A percentile compares a stretch with the other conserved stretches of the same genome.
phyloP scores from a whole-genome alignment of 1,140 invertebrate species.

The Leguminivora glycinivorella region DNA sequence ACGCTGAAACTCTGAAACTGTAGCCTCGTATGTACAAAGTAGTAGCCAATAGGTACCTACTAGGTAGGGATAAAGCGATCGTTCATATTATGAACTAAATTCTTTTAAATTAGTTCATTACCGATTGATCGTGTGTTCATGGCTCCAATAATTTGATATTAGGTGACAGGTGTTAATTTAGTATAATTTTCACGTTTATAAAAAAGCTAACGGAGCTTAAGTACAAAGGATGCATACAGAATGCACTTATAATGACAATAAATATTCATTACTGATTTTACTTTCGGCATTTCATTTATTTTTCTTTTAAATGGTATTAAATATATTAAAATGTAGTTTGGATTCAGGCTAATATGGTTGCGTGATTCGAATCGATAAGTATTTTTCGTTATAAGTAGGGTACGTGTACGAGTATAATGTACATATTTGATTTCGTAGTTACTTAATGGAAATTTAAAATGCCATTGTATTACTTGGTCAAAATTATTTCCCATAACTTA shows the following conservation, averaged over 20 bases:
- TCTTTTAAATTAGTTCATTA: too few relatives aligned
- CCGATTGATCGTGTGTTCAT: too few relatives aligned
- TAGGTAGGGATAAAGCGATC: too few relatives aligned
- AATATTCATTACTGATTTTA: not conserved
- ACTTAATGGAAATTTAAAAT: too few relatives aligned
- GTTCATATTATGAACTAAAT: too few relatives aligned
- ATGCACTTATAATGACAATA: not conserved
- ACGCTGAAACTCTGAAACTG: not conserved
- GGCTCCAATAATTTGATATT: not conserved
- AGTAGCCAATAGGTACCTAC: too few relatives aligned
- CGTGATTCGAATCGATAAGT: not conserved
- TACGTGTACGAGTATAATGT: too few relatives aligned
- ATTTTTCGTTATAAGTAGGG: too few relatives aligned
- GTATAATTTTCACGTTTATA: not conserved
- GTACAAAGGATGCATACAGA: not conserved
- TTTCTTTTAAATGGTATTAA: not conserved
- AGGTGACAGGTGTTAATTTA: not conserved
- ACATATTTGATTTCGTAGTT: too few relatives aligned
- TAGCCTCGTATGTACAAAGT: not conserved
- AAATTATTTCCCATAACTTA: too few relatives aligned
- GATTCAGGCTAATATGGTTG: not conserved
- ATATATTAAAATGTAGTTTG: not conserved
- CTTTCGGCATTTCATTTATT: not conserved
- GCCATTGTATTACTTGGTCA: too few relatives aligned
- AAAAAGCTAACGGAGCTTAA: slow-evolving; percentile 6